A percentile compares a stretch with the other conserved stretches of the same genome.
Evolutionary conservation across 2,888 invertebrate genomes (phyloP).

Genomic region (Belgica antarctica): DNA sequence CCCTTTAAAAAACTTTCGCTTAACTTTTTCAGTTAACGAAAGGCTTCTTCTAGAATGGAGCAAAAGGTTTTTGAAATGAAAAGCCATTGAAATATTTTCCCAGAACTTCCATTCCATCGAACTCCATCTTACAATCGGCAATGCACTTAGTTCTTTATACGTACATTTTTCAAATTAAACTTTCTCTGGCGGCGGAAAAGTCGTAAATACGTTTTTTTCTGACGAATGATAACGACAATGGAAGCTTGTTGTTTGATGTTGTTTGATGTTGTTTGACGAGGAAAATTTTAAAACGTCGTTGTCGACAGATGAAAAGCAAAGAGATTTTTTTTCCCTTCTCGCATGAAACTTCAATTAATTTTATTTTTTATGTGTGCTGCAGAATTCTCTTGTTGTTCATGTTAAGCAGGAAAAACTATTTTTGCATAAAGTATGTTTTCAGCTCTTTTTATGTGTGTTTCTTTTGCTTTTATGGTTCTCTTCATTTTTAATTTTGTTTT

Average conservation of each 20-base stretch:
- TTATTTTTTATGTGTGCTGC: neutral
- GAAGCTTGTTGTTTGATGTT: neutral
- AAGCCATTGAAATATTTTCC: no score
- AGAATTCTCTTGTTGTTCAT: neutral
- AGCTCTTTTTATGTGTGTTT: neutral
- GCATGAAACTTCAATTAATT: constrained; percentile 2
- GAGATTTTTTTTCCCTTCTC: neutral
- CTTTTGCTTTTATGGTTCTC: neutral
- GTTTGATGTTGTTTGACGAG: neutral
- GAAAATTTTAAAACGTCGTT: neutral
- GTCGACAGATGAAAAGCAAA: neutral
- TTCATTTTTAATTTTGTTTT: neutral
- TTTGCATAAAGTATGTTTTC: neutral
- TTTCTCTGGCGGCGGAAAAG: no score
- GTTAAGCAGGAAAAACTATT: neutral
- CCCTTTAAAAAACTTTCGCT: no score
- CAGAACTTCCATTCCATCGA: no score
- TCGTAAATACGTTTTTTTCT: no score
- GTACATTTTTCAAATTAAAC: neutral
- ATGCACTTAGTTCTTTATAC: no score
- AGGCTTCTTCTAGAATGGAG: no score
- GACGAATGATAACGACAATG: neutral
- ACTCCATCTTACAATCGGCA: no score
- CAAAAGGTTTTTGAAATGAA: no score
- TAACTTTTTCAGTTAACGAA: no score